These are phyloP conservation scores for Limnodromus scolopaceus DNA, from an alignment of 2,797 vertebrate species.

Conservation along the genomic window DNA sequence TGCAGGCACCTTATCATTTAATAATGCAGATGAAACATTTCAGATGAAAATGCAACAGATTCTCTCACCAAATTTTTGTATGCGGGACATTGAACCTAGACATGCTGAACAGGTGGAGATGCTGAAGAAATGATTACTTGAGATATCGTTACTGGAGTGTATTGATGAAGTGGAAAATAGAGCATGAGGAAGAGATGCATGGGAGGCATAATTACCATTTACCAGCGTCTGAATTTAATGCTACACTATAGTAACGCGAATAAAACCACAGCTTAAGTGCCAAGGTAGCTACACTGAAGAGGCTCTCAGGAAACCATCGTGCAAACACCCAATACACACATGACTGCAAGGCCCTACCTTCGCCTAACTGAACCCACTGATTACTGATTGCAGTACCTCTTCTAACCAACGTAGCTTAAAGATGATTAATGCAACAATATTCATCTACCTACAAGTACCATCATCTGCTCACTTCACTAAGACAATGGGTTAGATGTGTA, in stretches of 20 bases:
- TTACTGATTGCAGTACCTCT: neutral
- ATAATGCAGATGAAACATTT: neutral
- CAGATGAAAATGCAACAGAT: neutral
- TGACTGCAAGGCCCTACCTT: neutral
- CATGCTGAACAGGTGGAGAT: neutral
- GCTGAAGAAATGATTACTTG: neutral
- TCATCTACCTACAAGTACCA: neutral
- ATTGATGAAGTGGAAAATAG: constrained; percentile 18
- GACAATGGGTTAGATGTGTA: neutral
- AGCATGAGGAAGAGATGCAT: neutral
- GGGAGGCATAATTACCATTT: neutral
- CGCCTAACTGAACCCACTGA: neutral
- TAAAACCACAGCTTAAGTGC: neutral
- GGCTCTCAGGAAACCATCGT: neutral
- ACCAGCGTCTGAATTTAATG: neutral
- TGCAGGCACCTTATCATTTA: neutral
- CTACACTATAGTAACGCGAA: neutral
- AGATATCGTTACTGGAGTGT: neutral
- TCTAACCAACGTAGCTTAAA: neutral
- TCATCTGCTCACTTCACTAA: neutral
- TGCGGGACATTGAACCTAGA: neutral
- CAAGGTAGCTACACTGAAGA: neutral
- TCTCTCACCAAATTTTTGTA: neutral
- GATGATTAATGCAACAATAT: neutral
- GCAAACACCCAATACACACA: neutral